Base-by-base conservation (phyloP, 2,797 vertebrate species). In the Myoxocephalus aenaeus region DNA sequence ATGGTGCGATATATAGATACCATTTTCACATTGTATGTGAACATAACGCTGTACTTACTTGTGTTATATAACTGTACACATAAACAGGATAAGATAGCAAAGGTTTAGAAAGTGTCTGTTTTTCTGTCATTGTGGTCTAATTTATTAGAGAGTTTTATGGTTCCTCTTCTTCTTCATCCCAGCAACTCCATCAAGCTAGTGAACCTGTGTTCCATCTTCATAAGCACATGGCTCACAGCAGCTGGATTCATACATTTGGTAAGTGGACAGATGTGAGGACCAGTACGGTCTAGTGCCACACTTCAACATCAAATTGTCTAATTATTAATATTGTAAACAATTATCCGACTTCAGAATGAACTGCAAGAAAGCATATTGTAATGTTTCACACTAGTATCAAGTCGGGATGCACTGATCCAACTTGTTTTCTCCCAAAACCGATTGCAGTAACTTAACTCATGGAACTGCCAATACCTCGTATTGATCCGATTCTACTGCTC, bases 191-290 rank as follows among this genome's bases (percentile, higher is more conserved):
- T 93, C 73, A 99, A 99, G 96, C 94, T 99, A 92, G 98, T 99
- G 94, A 99, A 99, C 94, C 92, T 99, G 87, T 98, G 98, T 85
- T 99, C 98, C 79, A 99, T 99, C 95, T 99, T 99, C 93, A 99
- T 99, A 93, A 99, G 98, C 95, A 99, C 98, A 54, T 99, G 98
- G 98, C 96, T 99, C 83, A 99, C 98, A 70, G 98, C 97, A 70
- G 98, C 98, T n/a, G 98, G 98, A 71, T 99, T 99, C 94, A 99
- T 99, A 94, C 98, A 99, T 94, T 93, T 99, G 97, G 98, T 99
- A 86, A 97, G 98, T 97, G 73, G 40, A 73, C 46, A 74, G 44
- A 64, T 64, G 54, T 53, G 11, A 65, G 1, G 20, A 51, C 36
- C 64, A 15, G 13, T 25, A 44, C 53, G 38, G 53, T 80, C 54